Evolutionary conservation across 2,797 vertebrate genomes (phyloP).

Genomic region (Buphagus erythrorhynchus): DNA sequence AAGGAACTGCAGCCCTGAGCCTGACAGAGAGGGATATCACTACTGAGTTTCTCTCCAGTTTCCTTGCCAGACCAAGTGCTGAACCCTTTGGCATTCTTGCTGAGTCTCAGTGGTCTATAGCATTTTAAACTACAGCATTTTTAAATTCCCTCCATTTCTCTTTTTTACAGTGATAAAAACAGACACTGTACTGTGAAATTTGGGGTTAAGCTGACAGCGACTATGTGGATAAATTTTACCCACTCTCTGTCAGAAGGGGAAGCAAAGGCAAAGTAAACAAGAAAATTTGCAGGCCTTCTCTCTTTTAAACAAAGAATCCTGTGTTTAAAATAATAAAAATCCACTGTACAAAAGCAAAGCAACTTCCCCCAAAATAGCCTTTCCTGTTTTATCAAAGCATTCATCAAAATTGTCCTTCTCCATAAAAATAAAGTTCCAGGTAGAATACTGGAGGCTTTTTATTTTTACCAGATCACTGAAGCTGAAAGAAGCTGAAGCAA

Average conservation of each 20-base stretch:
- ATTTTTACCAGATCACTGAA: background rate
- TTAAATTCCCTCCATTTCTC: background rate
- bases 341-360: conserved; percentile 42
- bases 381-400: conserved; percentile 59
- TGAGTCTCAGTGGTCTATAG: background rate
- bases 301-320: conserved; percentile 64
- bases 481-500: background rate
- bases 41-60: background rate
- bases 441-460: background rate
- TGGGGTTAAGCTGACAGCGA: background rate
- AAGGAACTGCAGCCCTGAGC: background rate
- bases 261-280: conserved; percentile 42
- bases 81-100: background rate
- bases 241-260: conserved; percentile 20
- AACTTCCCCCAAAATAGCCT: conserved; percentile 35
- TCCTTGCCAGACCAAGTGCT: background rate
- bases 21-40: background rate
- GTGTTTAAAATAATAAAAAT: conserved; percentile 67
- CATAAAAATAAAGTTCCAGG: conserved; percentile 35
- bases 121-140: background rate
- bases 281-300: conserved; percentile 32
- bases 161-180: background rate
- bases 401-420: conserved; percentile 16
- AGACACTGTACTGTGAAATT: background rate
- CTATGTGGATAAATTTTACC: background rate